A percentile compares a stretch with the other conserved stretches of the same genome.
These are phyloP conservation scores for Micromys minutus DNA, from an alignment of 2,113 vertebrate species.

Conservation along the genomic window DNA sequence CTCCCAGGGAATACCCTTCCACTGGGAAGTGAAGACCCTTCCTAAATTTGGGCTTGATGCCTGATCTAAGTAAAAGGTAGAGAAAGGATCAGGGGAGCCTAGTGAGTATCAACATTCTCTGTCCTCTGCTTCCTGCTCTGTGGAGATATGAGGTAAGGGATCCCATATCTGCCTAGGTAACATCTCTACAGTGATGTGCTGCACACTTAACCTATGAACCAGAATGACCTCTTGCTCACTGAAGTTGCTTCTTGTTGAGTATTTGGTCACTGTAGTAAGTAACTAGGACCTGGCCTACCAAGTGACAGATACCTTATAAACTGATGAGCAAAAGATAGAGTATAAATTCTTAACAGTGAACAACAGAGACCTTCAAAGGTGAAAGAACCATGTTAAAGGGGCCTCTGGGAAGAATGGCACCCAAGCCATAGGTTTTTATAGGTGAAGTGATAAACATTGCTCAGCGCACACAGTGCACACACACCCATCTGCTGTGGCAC, in stretches of 20 bases:
- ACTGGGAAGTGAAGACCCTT: background rate
- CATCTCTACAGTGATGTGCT: background rate
- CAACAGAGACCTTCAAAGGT: background rate
- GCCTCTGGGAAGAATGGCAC: background rate
- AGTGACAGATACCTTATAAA: too few relatives aligned
- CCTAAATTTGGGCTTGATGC: background rate
- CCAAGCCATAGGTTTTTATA: background rate
- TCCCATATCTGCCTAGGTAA: background rate
- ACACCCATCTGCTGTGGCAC: background rate
- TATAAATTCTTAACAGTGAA: background rate
- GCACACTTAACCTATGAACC: too few relatives aligned
- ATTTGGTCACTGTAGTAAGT: background rate
- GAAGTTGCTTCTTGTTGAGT: background rate
- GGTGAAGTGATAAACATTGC: background rate
- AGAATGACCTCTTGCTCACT: background rate
- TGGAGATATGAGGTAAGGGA: background rate
- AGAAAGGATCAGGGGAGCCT: background rate
- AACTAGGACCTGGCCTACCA: background rate
- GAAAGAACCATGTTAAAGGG: background rate
- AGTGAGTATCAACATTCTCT: background rate
- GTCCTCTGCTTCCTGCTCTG: background rate
- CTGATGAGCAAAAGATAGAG: background rate
- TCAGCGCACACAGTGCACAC: background rate
- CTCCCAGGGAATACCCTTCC: background rate
- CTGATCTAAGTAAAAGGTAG: background rate